Base-by-base conservation (phyloP, 1,140 invertebrate genomes). In the Bombus balteatus region DNA sequence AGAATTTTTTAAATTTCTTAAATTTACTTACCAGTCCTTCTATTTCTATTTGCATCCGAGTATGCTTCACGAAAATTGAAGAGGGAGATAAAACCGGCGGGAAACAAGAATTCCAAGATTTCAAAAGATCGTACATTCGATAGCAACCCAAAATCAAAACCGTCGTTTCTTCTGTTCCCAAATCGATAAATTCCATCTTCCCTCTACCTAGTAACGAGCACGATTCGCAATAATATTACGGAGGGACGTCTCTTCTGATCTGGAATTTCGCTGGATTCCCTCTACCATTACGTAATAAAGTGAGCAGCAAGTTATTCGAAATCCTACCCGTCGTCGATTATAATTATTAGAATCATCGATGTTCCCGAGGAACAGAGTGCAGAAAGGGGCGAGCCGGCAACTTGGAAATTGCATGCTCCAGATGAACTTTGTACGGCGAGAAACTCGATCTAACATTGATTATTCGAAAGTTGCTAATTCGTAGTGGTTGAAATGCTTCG, bases 371-470 rank as follows among this genome's bases (percentile, higher is more conserved):
- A 62, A 62, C 28, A 62, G 59, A 32, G 9, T 0, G 13, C 2
- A 18, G 70, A 82, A 13, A 18, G 37, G 32, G 28, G 22, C 2
- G 66, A 62, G 28, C 59, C 28, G 13, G 28, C 15, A 41, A 77
- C 37, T 78, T 78, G 47, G 82, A 71, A 71, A 70, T 70, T 83
- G 47, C 13, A n/a, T 28, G 25, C 37, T 37, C n/a, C 12, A 22
- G 53, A 59, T 62, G 53, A 81, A 81, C 79, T 81, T 47, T 53
- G 41, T 43, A 41, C 41, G 41, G 15, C 8, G 57, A 12, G 72
- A 75, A 82, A 82, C 80, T 73, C 80, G 70, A 82, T 82, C 71
- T 72, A n/a, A 32, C 81, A n/a, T 77, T 57, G 73, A 77, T 83
- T 59, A 83, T 78, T 78, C 82, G 34, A 59, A 77, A 83, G 65